Percentiles rank a stretch among this genome's conserved stretches.
Evolutionary conservation across 2,113 vertebrate species (phyloP).

Genomic region (Oryzias woworae): DNA sequence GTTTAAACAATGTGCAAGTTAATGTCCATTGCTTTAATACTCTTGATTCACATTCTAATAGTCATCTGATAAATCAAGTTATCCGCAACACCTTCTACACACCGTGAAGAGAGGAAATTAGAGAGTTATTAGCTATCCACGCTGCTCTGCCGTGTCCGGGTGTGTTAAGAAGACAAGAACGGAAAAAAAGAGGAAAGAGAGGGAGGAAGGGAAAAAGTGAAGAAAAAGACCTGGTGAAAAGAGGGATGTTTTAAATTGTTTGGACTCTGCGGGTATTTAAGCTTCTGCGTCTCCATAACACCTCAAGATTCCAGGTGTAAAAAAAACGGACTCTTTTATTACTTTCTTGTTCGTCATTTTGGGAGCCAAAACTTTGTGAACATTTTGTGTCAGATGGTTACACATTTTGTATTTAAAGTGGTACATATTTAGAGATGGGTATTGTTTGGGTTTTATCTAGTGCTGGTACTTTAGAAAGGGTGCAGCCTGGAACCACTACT

Average conservation of each 20-base stretch:
- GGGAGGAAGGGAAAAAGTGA: conserved; percentile 51
- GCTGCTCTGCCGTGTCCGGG: conserved; percentile 61
- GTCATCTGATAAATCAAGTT: conserved; percentile 80
- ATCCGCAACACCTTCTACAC: conserved; percentile 75
- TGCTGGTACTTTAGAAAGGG: no score
- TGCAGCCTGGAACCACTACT: no score
- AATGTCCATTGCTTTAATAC: conserved; percentile 77
- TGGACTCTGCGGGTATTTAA: no score
- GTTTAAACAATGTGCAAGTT: conserved; percentile 78
- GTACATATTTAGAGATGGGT: no score
- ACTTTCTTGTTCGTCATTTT: no score
- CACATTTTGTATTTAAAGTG: no score
- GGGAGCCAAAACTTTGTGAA: no score
- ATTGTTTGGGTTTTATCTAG: no score
- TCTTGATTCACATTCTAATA: conserved; percentile 77
- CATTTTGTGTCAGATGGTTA: no score
- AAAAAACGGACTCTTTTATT: no score
- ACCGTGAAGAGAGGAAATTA: conserved; percentile 78
- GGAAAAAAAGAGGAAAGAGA: conserved; percentile 67
- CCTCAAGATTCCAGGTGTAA: no score
- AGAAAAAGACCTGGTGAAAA: conserved; percentile 29
- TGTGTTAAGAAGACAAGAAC: conserved; percentile 51
- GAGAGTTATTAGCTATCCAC: conserved; percentile 78
- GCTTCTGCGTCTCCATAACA: no score
- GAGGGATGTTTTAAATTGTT: conserved; percentile 13